Percentiles rank a stretch among this genome's conserved stretches.
phyloP scores from a whole-genome alignment of 2,113 vertebrate genomes.

The Dicrurus megarhynchus region DNA sequence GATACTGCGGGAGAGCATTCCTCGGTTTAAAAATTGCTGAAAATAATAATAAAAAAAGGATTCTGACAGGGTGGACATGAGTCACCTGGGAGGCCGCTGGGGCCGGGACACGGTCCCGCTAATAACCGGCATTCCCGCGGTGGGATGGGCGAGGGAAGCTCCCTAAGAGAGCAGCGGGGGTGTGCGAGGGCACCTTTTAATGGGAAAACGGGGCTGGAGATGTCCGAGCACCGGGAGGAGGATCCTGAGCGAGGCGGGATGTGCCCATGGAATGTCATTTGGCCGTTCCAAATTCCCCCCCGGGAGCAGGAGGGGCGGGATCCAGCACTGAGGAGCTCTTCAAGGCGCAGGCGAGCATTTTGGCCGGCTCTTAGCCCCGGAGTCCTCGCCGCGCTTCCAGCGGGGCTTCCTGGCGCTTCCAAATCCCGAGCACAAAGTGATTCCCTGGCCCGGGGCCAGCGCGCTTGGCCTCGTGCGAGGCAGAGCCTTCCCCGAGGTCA shows the following conservation, averaged over 20 bases:
- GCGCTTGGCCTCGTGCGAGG: neutral
- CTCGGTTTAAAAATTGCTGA: neutral
- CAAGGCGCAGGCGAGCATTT: neutral
- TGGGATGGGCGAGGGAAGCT: neutral
- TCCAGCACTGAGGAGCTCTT: rapidly evolving
- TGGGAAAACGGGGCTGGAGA: neutral
- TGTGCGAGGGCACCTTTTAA: neutral
- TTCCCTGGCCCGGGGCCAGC: neutral
- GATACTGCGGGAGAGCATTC: neutral
- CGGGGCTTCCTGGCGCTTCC: neutral
- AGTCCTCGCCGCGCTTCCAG: neutral
- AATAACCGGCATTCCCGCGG: neutral
- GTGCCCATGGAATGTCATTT: neutral
- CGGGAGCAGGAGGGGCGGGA: neutral
- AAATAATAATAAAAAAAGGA: neutral
- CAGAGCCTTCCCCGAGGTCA: neutral
- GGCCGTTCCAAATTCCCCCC: neutral
- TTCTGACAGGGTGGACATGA: conserved; percentile 2
- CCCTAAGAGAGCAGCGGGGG: neutral
- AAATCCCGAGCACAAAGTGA: neutral
- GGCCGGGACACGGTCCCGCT: neutral
- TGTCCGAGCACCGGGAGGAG: neutral
- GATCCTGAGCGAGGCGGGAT: neutral
- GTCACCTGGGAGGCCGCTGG: conserved; percentile 20
- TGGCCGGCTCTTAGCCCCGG: neutral